Evolutionary conservation across 2,888 invertebrate genomes (phyloP), one percentile per base, ranked within the genome.

Genomic region (Troilus luridus): DNA sequence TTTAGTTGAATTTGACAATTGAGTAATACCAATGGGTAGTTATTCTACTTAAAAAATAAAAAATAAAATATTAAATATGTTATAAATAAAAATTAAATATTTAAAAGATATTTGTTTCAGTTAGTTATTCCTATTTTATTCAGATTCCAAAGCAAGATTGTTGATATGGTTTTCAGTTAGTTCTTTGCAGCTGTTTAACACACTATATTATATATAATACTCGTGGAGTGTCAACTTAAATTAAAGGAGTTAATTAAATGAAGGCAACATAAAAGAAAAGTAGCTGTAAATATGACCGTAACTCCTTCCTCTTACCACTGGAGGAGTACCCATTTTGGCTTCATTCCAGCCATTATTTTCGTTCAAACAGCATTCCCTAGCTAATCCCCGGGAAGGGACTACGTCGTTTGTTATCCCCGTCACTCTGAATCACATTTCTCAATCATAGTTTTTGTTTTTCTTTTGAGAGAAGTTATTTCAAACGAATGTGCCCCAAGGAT

Each of bases 391-490:
- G 72, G 72, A 77, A 77, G 72, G 41, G 27, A 17, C 41, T 77
- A 77, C 72, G 72, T 27, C 72, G 41, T 77, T 77, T 41, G 72
- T 77, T 77, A 77, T 77, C 41, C 27, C 72, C 41, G 72, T 77
- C 72, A 77, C 41, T 77, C 14, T 77, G 72, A 77, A 77, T 77
- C 72, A 77, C 72, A 41, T 77, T 77, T 41, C 72, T 77, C 41
- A 77, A 77, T 77, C 72, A 77, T 77, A 41, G 27, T 41, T 77
- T 77, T 77, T 77, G 27, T 77, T 77, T 77, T 59, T 77, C 27
- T 41, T 41, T 77, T 17, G 41, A 77, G 72, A 77, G 27, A 41
- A 77, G 27, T 77, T 77, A 77, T 77, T 27, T 77, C 72, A 77
- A 77, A 77, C 72, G 72, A 77, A 77, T 41, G 27, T 27, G 72